Evolutionary conservation across 2,113 vertebrate species (phyloP).

Genomic region (Megaptera novaeangliae): DNA sequence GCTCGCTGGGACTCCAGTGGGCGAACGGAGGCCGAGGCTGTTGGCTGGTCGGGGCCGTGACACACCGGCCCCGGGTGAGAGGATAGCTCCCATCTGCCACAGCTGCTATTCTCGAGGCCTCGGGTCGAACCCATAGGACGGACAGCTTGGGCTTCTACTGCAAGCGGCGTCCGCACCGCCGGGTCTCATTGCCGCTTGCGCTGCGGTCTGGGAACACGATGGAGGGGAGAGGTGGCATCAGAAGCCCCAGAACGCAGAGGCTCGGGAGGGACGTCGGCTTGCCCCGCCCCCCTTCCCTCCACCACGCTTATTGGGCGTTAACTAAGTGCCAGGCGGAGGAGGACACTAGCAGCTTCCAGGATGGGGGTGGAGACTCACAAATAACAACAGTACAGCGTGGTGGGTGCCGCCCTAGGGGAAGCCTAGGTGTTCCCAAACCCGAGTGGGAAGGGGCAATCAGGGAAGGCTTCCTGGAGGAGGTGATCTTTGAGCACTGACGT

Average conservation of each 20-base stretch:
- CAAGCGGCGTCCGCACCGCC: rapidly evolving
- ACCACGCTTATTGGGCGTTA: neutral
- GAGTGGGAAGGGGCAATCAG: neutral
- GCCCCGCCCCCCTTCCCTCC: neutral
- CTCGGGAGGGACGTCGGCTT: neutral
- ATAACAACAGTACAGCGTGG: neutral
- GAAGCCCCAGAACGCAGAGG: neutral
- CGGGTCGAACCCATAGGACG: neutral
- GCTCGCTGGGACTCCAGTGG: neutral
- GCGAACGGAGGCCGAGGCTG: neutral
- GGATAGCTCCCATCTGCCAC: neutral
- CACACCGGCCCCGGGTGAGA: neutral
- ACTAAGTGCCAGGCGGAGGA: neutral
- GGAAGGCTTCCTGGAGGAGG: neutral
- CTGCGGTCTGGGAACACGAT: neutral
- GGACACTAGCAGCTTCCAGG: neutral
- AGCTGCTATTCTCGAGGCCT: neutral
- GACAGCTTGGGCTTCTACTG: neutral
- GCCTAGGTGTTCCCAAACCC: neutral
- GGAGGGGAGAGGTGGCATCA: neutral
- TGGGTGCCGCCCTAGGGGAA: neutral
- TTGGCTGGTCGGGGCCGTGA: neutral
- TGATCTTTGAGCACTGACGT: neutral
- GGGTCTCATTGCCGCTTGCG: neutral
- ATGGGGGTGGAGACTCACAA: neutral